Evolutionary conservation across 2,113 vertebrate species (phyloP).

Genomic region (Clarias batrachus): DNA sequence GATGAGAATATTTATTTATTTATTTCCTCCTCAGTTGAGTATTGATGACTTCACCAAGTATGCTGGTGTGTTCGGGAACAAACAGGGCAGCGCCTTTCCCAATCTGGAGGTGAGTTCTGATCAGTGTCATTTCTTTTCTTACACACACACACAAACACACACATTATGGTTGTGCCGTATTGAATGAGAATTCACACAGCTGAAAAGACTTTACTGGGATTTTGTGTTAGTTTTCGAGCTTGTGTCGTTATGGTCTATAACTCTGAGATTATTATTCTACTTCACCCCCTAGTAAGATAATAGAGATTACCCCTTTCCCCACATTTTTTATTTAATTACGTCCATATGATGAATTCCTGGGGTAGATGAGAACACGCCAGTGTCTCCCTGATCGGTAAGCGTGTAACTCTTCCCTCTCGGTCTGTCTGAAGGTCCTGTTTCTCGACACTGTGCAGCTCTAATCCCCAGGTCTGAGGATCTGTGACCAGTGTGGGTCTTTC

Average conservation of each 20-base stretch:
- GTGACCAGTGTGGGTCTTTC: neutral
- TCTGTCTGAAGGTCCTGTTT: neutral
- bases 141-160: neutral
- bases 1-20: neutral
- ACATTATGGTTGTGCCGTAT: neutral
- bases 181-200: neutral
- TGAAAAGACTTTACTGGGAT: neutral
- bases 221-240: neutral
- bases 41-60: conserved; percentile 88
- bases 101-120: conserved; percentile 78
- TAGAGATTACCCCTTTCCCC: neutral
- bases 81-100: conserved; percentile 83
- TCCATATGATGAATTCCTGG: neutral
- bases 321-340: neutral
- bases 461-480: neutral
- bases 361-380: neutral
- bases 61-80: conserved; percentile 87
- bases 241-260: neutral
- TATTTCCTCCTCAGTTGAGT: conserved; percentile 74
- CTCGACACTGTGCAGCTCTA: neutral
- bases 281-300: neutral
- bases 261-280: neutral
- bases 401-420: neutral
- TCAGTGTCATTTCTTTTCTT: neutral
- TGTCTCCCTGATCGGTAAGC: neutral